phyloP scores from a whole-genome alignment of 2,113 vertebrate genomes.

The Psammodynastes pulverulentus region DNA sequence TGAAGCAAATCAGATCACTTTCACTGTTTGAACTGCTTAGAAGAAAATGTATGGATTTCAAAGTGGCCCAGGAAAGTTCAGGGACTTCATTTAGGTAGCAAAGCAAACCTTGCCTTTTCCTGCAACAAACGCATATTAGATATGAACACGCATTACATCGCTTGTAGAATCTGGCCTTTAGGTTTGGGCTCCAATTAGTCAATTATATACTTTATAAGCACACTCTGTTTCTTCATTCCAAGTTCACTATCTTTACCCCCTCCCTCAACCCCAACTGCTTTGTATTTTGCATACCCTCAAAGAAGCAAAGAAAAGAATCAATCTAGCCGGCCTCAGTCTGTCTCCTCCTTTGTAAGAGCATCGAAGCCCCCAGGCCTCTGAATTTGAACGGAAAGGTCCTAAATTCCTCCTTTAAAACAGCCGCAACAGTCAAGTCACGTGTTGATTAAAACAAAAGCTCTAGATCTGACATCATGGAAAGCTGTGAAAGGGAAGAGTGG shows the following conservation, averaged over 20 bases:
- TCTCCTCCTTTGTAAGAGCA: background rate
- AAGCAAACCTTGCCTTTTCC: background rate
- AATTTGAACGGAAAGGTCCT: conserved; percentile 24
- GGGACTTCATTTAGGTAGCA: background rate
- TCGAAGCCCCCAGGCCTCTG: background rate
- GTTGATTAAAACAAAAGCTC: conserved; percentile 19
- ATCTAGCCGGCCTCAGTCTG: background rate
- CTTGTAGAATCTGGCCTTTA: background rate
- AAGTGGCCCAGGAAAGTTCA: background rate
- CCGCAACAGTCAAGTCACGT: background rate
- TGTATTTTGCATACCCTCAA: background rate
- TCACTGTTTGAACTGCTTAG: background rate
- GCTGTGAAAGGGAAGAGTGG: background rate
- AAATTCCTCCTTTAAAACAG: conserved; percentile 31
- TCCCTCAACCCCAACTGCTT: background rate
- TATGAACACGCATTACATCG: background rate
- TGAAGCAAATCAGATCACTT: background rate
- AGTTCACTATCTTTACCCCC: background rate
- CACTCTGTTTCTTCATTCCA: background rate
- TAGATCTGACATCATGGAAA: background rate
- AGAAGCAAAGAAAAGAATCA: background rate
- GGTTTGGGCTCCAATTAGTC: background rate
- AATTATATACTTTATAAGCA: background rate
- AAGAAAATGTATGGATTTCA: background rate
- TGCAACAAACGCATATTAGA: background rate